Percentiles rank a stretch among this genome's conserved stretches.
These are phyloP conservation scores for Eublepharis macularius DNA, from an alignment of 2,113 vertebrate genomes.

Conservation along the genomic window DNA sequence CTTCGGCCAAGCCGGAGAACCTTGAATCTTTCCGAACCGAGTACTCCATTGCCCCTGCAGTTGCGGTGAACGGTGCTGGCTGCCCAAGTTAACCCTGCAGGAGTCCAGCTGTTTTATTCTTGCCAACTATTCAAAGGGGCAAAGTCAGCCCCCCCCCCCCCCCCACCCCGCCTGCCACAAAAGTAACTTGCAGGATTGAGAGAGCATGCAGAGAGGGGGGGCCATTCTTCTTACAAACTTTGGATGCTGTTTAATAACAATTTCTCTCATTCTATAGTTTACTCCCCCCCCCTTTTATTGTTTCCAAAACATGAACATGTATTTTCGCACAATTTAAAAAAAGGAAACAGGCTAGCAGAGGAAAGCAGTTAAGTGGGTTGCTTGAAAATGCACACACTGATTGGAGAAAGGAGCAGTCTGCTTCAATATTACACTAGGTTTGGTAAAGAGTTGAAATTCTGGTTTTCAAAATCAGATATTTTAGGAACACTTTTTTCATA, in stretches of 20 bases:
- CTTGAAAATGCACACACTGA: too few species aligned
- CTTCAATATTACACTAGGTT: too few species aligned
- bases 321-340: background rate
- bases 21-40: background rate
- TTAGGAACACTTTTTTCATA: too few species aligned
- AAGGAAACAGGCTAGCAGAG: background rate
- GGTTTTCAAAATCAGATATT: too few species aligned
- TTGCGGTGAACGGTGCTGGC: accelerated
- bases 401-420: too few species aligned
- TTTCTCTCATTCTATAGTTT: background rate
- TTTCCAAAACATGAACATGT: background rate
- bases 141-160: background rate
- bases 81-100: background rate
- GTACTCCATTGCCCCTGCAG: accelerated
- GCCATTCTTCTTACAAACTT: too few species aligned
- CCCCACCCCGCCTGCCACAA: too few species aligned
- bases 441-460: too few species aligned
- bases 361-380: too few species aligned
- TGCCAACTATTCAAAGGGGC: accelerated
- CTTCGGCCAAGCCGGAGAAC: background rate
- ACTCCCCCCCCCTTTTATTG: background rate
- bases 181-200: background rate
- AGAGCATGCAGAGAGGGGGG: accelerated
- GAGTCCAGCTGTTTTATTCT: accelerated
- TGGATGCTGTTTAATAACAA: too few species aligned